phyloP scores from a whole-genome alignment of 2,797 vertebrate species.

The Anguilla marmorata region DNA sequence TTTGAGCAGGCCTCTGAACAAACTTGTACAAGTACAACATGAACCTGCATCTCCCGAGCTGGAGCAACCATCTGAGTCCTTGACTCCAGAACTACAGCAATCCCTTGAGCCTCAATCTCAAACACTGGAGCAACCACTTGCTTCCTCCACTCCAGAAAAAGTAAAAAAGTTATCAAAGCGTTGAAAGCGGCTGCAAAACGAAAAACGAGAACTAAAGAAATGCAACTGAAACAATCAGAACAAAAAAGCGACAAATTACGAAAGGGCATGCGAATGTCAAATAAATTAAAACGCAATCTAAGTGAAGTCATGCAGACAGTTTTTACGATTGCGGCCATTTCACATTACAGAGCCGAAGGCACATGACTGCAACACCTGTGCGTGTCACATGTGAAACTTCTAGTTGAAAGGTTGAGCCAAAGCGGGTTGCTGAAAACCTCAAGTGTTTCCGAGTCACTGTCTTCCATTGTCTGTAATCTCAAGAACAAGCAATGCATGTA shows the following conservation, averaged over 20 bases:
- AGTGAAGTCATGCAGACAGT: too few species aligned
- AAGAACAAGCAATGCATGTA: constrained; percentile 14
- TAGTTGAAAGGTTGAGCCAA: neutral
- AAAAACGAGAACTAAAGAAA: too few species aligned
- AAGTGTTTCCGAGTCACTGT: neutral
- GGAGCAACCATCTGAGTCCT: constrained; percentile 22
- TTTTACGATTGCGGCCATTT: too few species aligned
- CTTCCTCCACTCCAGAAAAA: constrained; percentile 7
- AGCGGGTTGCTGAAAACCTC: neutral
- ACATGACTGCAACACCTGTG: neutral
- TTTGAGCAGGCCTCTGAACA: neutral
- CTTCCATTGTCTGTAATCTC: neutral
- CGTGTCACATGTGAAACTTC: neutral
- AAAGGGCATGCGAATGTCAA: too few species aligned
- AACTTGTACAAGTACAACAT: neutral
- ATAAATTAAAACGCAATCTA: too few species aligned
- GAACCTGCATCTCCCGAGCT: neutral
- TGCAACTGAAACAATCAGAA: neutral
- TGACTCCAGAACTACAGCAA: constrained; percentile 15
- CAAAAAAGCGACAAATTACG: neutral
- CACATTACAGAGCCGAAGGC: too few species aligned
- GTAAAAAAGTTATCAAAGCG: neutral
- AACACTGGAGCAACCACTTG: constrained; percentile 25
- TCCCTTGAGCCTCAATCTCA: constrained; percentile 16
- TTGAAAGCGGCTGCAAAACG: too few species aligned